Evolutionary conservation across 2,797 vertebrate species (phyloP).

Genomic region (Falco biarmicus): DNA sequence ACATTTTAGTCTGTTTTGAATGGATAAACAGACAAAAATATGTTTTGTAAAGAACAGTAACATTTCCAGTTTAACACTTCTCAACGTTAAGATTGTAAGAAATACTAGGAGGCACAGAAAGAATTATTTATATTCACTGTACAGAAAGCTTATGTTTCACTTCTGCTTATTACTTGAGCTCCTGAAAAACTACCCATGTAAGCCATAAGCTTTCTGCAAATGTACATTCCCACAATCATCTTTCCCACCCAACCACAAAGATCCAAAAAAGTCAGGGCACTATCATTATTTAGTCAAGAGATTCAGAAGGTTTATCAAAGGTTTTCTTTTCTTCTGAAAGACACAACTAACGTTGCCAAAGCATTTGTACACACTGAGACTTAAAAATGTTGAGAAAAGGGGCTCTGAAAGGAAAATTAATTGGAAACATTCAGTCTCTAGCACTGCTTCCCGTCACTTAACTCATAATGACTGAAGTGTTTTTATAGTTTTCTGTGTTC

Average conservation of each 20-base stretch:
- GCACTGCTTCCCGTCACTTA: constrained; percentile 34
- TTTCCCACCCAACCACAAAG: not conserved
- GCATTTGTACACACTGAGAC: not conserved
- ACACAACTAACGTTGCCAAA: not conserved
- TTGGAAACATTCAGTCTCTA: constrained; percentile 14
- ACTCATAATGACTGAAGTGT: constrained; percentile 33
- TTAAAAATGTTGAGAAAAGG: not conserved
- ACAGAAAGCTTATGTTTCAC: not conserved
- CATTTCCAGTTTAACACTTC: constrained; percentile 19
- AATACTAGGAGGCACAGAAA: constrained; percentile 14
- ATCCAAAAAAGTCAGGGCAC: not conserved
- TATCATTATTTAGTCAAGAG: not conserved
- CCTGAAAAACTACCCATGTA: not conserved
- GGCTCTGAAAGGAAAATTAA: constrained; percentile 27
- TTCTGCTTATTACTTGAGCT: constrained; percentile 1
- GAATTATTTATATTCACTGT: constrained; percentile 31
- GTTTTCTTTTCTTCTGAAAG: not conserved
- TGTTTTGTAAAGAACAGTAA: constrained; percentile 15
- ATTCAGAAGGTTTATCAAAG: not conserved
- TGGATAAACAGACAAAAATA: constrained; percentile 12
- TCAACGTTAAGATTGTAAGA: not conserved
- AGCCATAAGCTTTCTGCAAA: not conserved
- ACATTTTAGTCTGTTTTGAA: constrained; percentile 40
- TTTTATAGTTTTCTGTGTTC: constrained; percentile 26
- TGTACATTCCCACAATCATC: not conserved